These are phyloP conservation scores for Mus caroli DNA, from an alignment of 2,797 vertebrate species.

Conservation along the genomic window DNA sequence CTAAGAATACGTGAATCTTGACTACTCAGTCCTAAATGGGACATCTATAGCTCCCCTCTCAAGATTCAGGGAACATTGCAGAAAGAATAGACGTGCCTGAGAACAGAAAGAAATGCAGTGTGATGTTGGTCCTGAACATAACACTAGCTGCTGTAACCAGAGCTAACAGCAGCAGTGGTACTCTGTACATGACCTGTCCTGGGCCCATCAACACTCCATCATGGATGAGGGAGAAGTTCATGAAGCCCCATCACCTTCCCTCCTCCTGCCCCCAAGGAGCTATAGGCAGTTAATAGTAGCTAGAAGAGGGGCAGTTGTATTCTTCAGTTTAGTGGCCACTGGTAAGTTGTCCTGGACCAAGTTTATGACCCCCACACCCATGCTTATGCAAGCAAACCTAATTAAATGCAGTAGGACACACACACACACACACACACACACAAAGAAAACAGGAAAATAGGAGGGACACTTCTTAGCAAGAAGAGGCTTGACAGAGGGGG, in stretches of 20 bases:
- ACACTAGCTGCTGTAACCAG: background rate
- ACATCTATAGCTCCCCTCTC: background rate
- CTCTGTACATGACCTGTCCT: background rate
- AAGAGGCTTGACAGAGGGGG: background rate
- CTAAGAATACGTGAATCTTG: background rate
- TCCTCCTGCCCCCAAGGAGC: background rate
- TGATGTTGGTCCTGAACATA: background rate
- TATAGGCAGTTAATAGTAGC: background rate
- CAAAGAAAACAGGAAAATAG: background rate
- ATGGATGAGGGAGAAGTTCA: background rate
- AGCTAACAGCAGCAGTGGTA: background rate
- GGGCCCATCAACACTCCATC: background rate
- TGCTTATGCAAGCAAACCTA: background rate
- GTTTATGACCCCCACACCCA: background rate
- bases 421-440: too few species aligned
- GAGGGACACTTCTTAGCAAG: background rate
- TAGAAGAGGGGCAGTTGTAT: background rate
- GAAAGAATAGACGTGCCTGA: background rate
- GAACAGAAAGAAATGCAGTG: background rate
- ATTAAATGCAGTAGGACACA: background rate
- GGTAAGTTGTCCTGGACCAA: background rate
- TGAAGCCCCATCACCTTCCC: background rate
- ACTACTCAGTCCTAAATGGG: background rate
- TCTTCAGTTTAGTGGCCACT: background rate
- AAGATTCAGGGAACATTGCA: background rate